Evolutionary conservation across 1,140 invertebrate genomes (phyloP).

Genomic region (Tetramorium alpestre): DNA sequence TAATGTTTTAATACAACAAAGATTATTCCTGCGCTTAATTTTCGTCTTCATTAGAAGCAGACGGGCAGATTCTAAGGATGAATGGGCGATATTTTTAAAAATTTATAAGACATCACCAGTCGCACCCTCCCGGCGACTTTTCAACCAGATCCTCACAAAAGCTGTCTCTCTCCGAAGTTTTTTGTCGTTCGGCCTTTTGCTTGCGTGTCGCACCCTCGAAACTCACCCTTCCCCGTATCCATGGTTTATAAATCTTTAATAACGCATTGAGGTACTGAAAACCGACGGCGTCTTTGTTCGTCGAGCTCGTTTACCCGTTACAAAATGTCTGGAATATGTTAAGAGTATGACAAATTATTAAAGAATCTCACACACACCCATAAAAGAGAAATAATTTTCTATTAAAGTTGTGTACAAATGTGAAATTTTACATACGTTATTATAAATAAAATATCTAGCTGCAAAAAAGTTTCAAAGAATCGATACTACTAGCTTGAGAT

Average conservation of each 20-base stretch:
- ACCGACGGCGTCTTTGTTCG: slow-evolving; percentile 35
- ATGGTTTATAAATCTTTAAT: slow-evolving; percentile 64
- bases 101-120: slow-evolving; percentile 76
- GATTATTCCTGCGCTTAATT: slow-evolving; percentile 10
- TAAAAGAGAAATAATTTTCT: neutral
- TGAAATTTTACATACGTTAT: neutral
- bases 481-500: neutral
- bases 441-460: neutral
- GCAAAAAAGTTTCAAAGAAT: neutral
- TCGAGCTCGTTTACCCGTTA: slow-evolving; percentile 30
- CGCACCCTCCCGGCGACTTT: slow-evolving; percentile 55
- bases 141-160: slow-evolving; percentile 71
- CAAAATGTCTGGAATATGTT: slow-evolving; percentile 13
- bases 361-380: neutral
- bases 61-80: slow-evolving; percentile 57
- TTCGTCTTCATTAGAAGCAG: slow-evolving; percentile 72
- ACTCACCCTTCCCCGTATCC: slow-evolving; percentile 4
- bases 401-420: neutral
- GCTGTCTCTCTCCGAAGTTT: slow-evolving; percentile 64
- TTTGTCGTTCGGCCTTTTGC: slow-evolving; percentile 33
- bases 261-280: slow-evolving; percentile 46
- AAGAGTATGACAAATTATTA: slow-evolving; percentile 27
- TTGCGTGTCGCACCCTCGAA: slow-evolving; percentile 19
- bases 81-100: slow-evolving; percentile 75
- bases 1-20: neutral